A percentile compares a stretch with the other conserved stretches of the same genome.
These are phyloP conservation scores for Dusona sp. DNA, from an alignment of 2,888 invertebrate genomes.

Conservation along the genomic window DNA sequence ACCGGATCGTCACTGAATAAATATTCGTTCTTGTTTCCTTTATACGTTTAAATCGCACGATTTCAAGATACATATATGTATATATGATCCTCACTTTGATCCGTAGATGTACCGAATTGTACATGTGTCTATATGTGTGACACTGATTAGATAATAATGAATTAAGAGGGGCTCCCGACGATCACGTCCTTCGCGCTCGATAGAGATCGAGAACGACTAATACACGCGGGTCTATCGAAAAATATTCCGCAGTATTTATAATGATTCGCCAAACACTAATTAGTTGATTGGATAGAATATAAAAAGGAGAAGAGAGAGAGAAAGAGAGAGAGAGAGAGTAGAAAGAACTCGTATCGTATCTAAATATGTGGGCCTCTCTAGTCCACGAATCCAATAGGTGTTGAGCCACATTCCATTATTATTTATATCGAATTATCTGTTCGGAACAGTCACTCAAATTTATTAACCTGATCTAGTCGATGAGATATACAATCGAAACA, in stretches of 20 bases:
- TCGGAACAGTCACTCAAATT: not conserved
- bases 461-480: not conserved
- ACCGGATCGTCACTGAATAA: conserved; percentile 47
- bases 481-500: not conserved
- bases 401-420: not conserved
- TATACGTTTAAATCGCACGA: conserved; percentile 48
- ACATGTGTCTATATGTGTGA: conserved; percentile 12
- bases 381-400: not conserved
- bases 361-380: not conserved
- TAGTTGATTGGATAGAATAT: not conserved
- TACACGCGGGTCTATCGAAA: conserved; percentile 52
- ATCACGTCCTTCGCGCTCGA: conserved; percentile 64
- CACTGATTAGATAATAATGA: conserved; percentile 68
- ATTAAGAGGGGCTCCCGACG: conserved; percentile 46
- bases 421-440: not conserved
- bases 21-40: conserved; percentile 29
- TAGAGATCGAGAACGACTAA: conserved; percentile 57
- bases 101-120: conserved; percentile 1
- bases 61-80: conserved; percentile 15
- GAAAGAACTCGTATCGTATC: not conserved
- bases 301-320: not conserved
- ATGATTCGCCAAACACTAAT: not conserved
- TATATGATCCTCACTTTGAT: conserved; percentile 1
- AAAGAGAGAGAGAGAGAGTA: not conserved
- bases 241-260: conserved; percentile 48